These are phyloP conservation scores for Elephas maximus DNA, from an alignment of 2,113 vertebrate species.

Conservation along the genomic window DNA sequence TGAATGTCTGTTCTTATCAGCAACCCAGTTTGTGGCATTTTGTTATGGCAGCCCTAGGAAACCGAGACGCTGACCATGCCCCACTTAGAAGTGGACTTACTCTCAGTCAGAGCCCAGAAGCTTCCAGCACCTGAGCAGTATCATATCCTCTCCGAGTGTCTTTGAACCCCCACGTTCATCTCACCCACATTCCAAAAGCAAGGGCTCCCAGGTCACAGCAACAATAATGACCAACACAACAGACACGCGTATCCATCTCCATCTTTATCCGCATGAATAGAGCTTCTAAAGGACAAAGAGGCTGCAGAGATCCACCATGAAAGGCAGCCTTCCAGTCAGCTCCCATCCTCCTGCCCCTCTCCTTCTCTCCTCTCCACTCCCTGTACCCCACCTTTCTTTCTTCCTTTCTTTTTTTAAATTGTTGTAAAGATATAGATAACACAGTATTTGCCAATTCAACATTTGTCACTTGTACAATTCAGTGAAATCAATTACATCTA, in stretches of 20 bases:
- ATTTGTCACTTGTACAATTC: background rate
- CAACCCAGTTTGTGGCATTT: background rate
- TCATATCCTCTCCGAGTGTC: background rate
- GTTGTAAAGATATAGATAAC: background rate
- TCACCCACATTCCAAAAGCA: background rate
- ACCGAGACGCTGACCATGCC: background rate
- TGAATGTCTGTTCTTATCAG: too few relatives aligned
- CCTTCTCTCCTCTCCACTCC: background rate
- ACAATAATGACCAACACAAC: background rate
- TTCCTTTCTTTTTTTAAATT: background rate
- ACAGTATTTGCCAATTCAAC: background rate
- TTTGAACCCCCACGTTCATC: background rate
- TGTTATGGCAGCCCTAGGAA: background rate
- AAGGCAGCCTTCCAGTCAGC: background rate
- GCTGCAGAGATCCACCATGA: background rate
- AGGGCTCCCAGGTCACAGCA: background rate
- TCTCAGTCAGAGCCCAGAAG: background rate
- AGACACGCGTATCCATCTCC: fast-evolving
- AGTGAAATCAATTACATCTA: background rate
- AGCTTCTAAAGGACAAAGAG: background rate
- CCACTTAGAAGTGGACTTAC: background rate
- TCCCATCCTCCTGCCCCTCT: background rate
- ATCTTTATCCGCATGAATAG: background rate
- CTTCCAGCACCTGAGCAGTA: background rate
- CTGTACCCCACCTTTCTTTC: background rate